These are phyloP conservation scores for Hypolimnas misippus DNA, from an alignment of 2,888 invertebrate genomes.

Conservation along the genomic window DNA sequence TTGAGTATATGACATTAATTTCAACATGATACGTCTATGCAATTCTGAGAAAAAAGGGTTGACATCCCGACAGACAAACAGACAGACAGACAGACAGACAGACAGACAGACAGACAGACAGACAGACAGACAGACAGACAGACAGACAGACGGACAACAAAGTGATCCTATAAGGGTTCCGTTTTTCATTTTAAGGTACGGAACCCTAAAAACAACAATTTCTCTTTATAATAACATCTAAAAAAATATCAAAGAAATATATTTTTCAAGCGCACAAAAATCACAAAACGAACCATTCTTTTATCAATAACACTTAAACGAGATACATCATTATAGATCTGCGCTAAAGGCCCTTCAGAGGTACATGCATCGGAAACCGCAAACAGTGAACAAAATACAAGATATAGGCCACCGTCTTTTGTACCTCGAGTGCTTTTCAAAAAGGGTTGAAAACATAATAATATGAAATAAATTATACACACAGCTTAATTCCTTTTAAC, in stretches of 20 bases:
- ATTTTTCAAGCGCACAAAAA: constrained; percentile 11
- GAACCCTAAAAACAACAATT: no score
- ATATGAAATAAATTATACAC: constrained; percentile 51
- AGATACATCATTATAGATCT: constrained; percentile 36
- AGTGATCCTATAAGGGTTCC: no score
- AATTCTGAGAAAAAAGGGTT: no score
- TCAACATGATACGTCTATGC: no score
- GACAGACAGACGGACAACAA: no score
- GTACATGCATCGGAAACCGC: constrained; percentile 27
- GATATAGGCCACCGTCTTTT: constrained; percentile 59
- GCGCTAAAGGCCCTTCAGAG: constrained; percentile 41
- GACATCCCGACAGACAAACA: no score
- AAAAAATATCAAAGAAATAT: background rate
- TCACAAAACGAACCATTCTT: constrained; percentile 3
- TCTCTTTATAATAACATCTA: background rate
- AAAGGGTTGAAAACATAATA: constrained; percentile 72
- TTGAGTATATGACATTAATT: no score
- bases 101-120: no score
- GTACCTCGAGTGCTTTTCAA: constrained; percentile 43
- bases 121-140: no score
- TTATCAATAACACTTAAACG: constrained; percentile 15
- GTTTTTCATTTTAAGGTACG: no score
- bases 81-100: no score
- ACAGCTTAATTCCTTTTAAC: background rate
- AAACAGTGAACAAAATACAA: constrained; percentile 34